Evolutionary conservation across 2,888 invertebrate genomes (phyloP).

Genomic region (Tanaodytes sp.): DNA sequence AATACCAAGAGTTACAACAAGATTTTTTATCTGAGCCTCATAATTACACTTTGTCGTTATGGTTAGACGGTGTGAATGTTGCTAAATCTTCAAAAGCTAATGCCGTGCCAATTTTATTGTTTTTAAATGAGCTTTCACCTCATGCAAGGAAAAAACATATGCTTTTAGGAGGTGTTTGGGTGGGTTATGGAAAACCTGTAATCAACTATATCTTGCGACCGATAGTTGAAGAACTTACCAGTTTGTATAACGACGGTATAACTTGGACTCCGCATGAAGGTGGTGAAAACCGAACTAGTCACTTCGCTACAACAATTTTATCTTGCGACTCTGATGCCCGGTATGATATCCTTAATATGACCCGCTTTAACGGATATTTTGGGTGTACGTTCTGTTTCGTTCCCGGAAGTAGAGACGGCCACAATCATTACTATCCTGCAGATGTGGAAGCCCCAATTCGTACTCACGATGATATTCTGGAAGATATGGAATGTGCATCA

Average conservation of each 20-base stretch:
- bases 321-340: constrained; percentile 7
- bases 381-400: no score
- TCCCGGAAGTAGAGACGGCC: not conserved
- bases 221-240: not conserved
- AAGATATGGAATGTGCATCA: not conserved
- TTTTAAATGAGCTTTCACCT: constrained; percentile 17
- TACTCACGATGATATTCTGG: not conserved
- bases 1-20: constrained; percentile 1
- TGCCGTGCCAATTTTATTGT: not conserved
- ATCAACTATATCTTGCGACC: not conserved
- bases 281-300: not conserved
- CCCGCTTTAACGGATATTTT: constrained; percentile 11
- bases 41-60: constrained; percentile 11
- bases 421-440: constrained; percentile 1
- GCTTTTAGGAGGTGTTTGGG: constrained; percentile 11
- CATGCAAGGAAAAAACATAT: constrained; percentile 24
- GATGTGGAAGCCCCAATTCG: not conserved
- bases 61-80: constrained; percentile 8
- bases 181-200: not conserved
- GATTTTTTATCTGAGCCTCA: constrained; percentile 2
- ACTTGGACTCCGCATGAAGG: constrained; percentile 8
- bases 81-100: constrained; percentile 1
- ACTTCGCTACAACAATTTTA: constrained; percentile 1
- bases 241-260: not conserved
- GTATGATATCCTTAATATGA: constrained; percentile 9